These are phyloP conservation scores for Olivierus martensii DNA, from an alignment of 1,140 invertebrate genomes.

Conservation along the genomic window DNA sequence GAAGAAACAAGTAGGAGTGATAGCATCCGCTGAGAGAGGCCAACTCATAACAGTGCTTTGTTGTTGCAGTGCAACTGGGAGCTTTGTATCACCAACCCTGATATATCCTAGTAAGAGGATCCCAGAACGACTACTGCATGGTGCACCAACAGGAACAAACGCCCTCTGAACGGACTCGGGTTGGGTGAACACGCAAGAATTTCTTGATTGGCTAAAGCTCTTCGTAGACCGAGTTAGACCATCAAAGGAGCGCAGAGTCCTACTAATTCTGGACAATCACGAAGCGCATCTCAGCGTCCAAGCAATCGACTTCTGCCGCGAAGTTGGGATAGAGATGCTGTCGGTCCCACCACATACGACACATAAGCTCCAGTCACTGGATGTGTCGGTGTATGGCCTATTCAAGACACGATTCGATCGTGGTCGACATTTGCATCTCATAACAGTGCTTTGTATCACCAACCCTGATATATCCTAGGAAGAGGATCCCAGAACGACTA, in stretches of 20 bases:
- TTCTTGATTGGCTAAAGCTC: slow-evolving; percentile 33
- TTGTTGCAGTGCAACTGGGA: slow-evolving; percentile 30
- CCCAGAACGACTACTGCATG: slow-evolving; percentile 29
- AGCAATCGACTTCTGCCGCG: slow-evolving; percentile 20
- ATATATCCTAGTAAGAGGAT: slow-evolving; percentile 21
- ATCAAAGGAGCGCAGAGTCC: slow-evolving; percentile 23
- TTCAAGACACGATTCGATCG: slow-evolving; percentile 13
- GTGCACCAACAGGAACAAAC: slow-evolving; percentile 20
- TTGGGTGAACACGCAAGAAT: slow-evolving; percentile 25
- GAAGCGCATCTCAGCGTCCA: slow-evolving; percentile 23
- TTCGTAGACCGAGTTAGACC: slow-evolving; percentile 26
- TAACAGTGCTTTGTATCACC: too few relatives aligned
- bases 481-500: too few relatives aligned
- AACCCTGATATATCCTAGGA: too few relatives aligned
- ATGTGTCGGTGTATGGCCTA: slow-evolving; percentile 19
- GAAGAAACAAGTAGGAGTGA: slow-evolving; percentile 32
- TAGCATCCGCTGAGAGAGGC: slow-evolving; percentile 31
- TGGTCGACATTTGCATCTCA: too few relatives aligned
- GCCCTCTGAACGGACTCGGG: not conserved
- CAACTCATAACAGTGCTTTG: slow-evolving; percentile 30
- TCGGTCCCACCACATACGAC: slow-evolving; percentile 22
- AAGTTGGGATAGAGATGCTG: slow-evolving; percentile 19
- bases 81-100: slow-evolving; percentile 27
- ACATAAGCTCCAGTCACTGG: slow-evolving; percentile 21
- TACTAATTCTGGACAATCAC: slow-evolving; percentile 33